phyloP scores from a whole-genome alignment of 2,888 invertebrate genomes.

The Limnephilus rhombicus region DNA sequence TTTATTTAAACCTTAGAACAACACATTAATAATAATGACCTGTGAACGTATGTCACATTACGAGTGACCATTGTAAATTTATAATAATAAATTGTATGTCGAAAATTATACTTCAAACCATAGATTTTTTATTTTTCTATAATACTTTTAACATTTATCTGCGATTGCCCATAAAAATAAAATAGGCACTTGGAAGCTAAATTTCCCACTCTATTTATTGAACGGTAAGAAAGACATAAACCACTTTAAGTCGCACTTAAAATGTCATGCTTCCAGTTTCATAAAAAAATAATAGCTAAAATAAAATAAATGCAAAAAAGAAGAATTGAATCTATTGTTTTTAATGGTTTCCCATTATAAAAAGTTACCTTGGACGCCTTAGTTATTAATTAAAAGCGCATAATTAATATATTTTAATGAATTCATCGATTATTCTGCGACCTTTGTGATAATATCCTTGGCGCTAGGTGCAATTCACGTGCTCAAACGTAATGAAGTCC shows the following conservation, averaged over 20 bases:
- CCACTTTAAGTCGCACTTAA: not conserved
- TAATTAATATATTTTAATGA: not conserved
- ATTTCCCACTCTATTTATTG: not conserved
- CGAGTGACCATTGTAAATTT: too few species aligned
- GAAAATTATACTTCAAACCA: too few species aligned
- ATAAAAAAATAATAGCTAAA: not conserved
- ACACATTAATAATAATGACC: not conserved
- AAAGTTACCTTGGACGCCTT: not conserved
- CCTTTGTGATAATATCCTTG: not conserved
- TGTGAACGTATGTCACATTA: too few species aligned
- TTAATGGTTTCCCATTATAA: not conserved
- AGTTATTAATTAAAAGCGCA: not conserved
- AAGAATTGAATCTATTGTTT: not conserved
- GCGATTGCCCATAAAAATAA: conserved; percentile 7
- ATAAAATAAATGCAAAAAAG: not conserved
- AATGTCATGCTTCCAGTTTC: not conserved
- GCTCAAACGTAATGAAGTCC: not conserved
- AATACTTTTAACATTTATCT: not conserved
- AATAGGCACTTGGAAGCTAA: not conserved
- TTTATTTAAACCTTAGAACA: not conserved
- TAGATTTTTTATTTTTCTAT: too few species aligned
- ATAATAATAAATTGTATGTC: too few species aligned
- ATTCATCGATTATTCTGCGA: not conserved
- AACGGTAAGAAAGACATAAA: not conserved
- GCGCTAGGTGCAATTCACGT: not conserved